Evolutionary conservation across 2,888 invertebrate genomes (phyloP).

Genomic region (Eucera pruinosa): DNA sequence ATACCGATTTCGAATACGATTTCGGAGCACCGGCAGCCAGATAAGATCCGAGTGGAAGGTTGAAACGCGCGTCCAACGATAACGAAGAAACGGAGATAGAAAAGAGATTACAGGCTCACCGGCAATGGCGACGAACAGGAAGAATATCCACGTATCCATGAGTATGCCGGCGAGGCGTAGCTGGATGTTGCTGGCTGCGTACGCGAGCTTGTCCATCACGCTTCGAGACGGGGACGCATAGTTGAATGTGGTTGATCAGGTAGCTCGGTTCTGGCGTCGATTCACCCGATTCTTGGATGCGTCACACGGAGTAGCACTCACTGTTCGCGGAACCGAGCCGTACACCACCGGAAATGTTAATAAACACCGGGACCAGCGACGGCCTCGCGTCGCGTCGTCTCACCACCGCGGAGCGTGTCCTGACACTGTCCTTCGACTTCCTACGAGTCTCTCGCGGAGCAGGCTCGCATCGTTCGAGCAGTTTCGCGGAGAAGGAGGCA

Average conservation of each 20-base stretch:
- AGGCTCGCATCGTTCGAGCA: slow-evolving; percentile 51
- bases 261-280: slow-evolving; percentile 6
- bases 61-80: background rate
- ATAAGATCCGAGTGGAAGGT: too few species aligned
- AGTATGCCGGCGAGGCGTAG: slow-evolving; percentile 70
- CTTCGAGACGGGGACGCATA: slow-evolving; percentile 54
- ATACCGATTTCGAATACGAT: slow-evolving; percentile 14
- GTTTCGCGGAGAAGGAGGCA: slow-evolving; percentile 1
- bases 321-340: slow-evolving; percentile 38
- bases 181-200: slow-evolving; percentile 55
- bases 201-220: slow-evolving; percentile 67
- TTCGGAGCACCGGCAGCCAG: background rate
- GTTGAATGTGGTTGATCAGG: slow-evolving; percentile 36
- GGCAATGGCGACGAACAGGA: slow-evolving; percentile 77
- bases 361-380: background rate
- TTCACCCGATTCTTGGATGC: slow-evolving; percentile 7
- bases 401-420: slow-evolving; percentile 43
- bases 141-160: slow-evolving; percentile 78
- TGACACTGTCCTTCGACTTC: slow-evolving; percentile 43
- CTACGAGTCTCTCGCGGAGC: slow-evolving; percentile 49
- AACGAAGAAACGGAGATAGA: background rate
- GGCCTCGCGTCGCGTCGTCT: slow-evolving; percentile 40
- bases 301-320: slow-evolving; percentile 46
- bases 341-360: slow-evolving; percentile 10
- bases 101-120: slow-evolving; percentile 64